Evolutionary conservation across 1,140 invertebrate species (phyloP).

Genomic region (Theocolax elegans): DNA sequence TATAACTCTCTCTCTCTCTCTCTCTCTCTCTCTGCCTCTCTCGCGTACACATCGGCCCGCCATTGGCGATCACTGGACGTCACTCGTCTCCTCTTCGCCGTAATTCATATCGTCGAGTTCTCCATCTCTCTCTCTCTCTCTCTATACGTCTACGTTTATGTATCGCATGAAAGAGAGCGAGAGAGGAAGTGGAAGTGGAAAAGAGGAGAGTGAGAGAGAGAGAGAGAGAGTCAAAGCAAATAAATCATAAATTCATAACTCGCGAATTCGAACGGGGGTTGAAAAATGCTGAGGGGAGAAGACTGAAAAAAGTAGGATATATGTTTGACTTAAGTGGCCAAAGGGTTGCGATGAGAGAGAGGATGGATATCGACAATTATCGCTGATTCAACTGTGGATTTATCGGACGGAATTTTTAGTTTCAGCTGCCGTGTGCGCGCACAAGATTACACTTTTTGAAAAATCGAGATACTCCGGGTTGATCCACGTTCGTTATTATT

Average conservation of each 20-base stretch:
- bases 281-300: not conserved
- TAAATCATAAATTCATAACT: constrained; percentile 63
- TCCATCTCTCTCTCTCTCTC: too few relatives aligned
- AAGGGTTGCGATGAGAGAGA: too few relatives aligned
- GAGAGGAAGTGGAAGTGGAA: constrained; percentile 13
- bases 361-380: too few relatives aligned
- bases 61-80: constrained; percentile 62
- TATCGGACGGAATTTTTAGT: too few relatives aligned
- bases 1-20: not conserved
- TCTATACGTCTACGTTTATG: constrained; percentile 33
- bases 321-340: too few relatives aligned
- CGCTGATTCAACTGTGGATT: too few relatives aligned
- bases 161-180: constrained; percentile 1
- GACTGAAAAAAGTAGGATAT: too few relatives aligned
- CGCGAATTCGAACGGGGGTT: constrained; percentile 17
- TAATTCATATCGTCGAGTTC: constrained; percentile 58
- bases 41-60: constrained; percentile 17
- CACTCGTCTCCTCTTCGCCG: constrained; percentile 57
- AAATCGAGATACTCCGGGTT: too few relatives aligned
- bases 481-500: too few relatives aligned
- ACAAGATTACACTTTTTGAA: too few relatives aligned
- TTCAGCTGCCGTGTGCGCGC: too few relatives aligned
- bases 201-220: constrained; percentile 18
- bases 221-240: constrained; percentile 47
- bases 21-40: too few relatives aligned